phyloP scores from a whole-genome alignment of 2,113 vertebrate genomes.

The Xiphophorus hellerii region DNA sequence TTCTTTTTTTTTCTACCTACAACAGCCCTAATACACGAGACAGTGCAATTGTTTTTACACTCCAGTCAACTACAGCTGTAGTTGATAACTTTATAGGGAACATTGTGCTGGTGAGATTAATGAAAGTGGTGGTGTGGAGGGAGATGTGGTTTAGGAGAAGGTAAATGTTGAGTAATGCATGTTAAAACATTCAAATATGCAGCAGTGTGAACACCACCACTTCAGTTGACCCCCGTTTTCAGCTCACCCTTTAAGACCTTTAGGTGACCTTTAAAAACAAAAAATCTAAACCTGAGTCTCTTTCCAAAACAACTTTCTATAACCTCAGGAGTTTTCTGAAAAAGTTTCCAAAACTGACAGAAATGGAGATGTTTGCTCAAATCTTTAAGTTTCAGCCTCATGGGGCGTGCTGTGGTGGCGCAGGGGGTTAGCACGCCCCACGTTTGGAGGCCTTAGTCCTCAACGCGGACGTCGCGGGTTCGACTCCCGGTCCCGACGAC shows the following conservation, averaged over 20 bases:
- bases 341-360: not conserved
- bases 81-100: slow-evolving; percentile 38
- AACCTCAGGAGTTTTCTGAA: not conserved
- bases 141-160: not conserved
- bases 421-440: too few species aligned
- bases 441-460: too few species aligned
- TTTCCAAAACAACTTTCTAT: not conserved
- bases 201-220: not conserved
- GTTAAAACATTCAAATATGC: slow-evolving; percentile 3
- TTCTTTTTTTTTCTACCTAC: too few species aligned
- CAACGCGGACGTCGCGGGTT: too few species aligned
- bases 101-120: not conserved
- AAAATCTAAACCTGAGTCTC: not conserved
- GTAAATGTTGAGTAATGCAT: not conserved
- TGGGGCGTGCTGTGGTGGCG: too few species aligned
- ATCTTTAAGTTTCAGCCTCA: not conserved
- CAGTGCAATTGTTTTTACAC: slow-evolving; percentile 49
- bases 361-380: not conserved
- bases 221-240: not conserved
- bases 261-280: slow-evolving; percentile 8
- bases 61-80: slow-evolving; percentile 49
- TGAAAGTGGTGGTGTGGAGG: slow-evolving; percentile 2
- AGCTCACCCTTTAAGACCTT: not conserved
- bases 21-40: not conserved
- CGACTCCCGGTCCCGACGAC: too few species aligned